Evolutionary conservation across 2,888 invertebrate genomes (phyloP).

Genomic region (Agrotis clavis): DNA sequence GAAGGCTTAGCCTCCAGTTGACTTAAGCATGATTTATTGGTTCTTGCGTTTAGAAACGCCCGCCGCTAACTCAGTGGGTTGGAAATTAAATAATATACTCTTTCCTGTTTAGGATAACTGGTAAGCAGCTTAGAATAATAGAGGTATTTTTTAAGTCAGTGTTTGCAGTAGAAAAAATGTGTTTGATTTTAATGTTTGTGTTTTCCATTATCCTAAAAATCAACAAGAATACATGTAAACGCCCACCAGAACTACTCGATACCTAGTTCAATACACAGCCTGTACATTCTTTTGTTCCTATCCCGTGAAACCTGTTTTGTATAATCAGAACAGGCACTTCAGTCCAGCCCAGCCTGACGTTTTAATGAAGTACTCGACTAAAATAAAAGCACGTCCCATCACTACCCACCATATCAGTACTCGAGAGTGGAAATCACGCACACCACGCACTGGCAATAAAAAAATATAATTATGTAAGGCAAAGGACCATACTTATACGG

Average conservation of each 20-base stretch:
- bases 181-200: slow-evolving; percentile 1
- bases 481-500: slow-evolving; percentile 54
- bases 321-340: slow-evolving; percentile 46
- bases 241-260: background rate
- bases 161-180: slow-evolving; percentile 23
- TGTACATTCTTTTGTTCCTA: slow-evolving; percentile 32
- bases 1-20: slow-evolving; percentile 28
- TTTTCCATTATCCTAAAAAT: slow-evolving; percentile 20
- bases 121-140: slow-evolving; percentile 35
- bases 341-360: slow-evolving; percentile 42
- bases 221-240: background rate
- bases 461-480: slow-evolving; percentile 67
- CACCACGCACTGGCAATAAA: slow-evolving; percentile 65
- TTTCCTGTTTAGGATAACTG: slow-evolving; percentile 26
- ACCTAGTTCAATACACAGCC: background rate
- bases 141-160: slow-evolving; percentile 24
- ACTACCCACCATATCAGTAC: slow-evolving; percentile 62
- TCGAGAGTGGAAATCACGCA: slow-evolving; percentile 66
- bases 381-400: slow-evolving; percentile 57
- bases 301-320: slow-evolving; percentile 36
- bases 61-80: slow-evolving; percentile 34
- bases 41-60: slow-evolving; percentile 37
- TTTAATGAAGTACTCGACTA: slow-evolving; percentile 62
- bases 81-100: slow-evolving; percentile 43
- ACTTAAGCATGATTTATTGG: slow-evolving; percentile 46